Evolutionary conservation across 2,888 invertebrate species (phyloP).

Genomic region (Chrysolina haemoptera): DNA sequence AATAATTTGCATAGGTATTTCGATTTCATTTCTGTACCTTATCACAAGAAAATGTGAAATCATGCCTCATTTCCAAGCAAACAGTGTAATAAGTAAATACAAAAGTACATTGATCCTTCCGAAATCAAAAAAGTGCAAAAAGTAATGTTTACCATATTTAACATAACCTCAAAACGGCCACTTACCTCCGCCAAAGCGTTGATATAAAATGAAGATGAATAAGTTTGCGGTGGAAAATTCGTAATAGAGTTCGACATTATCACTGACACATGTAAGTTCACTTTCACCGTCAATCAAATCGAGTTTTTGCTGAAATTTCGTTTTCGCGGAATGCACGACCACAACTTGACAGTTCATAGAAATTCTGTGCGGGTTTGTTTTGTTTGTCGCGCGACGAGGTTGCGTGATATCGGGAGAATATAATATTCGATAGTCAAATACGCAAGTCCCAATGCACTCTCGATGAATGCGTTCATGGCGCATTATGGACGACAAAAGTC

Average conservation of each 20-base stretch:
- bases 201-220: conserved; percentile 67
- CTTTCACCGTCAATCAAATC: conserved; percentile 8
- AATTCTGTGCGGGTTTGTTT: conserved; percentile 9
- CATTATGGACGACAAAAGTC: neutral
- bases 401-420: neutral
- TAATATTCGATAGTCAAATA: conserved; percentile 5
- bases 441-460: conserved; percentile 4
- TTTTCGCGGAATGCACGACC: neutral
- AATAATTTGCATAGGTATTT: too few species aligned
- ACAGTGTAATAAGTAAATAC: neutral
- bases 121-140: conserved; percentile 21
- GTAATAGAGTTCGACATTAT: conserved; percentile 53
- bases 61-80: neutral
- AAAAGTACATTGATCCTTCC: conserved; percentile 12
- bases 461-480: neutral
- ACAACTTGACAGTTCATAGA: neutral
- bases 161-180: conserved; percentile 47
- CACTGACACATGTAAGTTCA: conserved; percentile 19
- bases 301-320: neutral
- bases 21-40: too few species aligned
- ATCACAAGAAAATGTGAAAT: neutral
- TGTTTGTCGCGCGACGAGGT: neutral
- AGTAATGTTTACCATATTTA: conserved; percentile 34
- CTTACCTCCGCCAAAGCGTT: conserved; percentile 64
- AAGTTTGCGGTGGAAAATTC: conserved; percentile 67